A percentile compares a stretch with the other conserved stretches of the same genome.
phyloP scores from a whole-genome alignment of 2,113 vertebrate genomes.

The Elaphurus davidianus region DNA sequence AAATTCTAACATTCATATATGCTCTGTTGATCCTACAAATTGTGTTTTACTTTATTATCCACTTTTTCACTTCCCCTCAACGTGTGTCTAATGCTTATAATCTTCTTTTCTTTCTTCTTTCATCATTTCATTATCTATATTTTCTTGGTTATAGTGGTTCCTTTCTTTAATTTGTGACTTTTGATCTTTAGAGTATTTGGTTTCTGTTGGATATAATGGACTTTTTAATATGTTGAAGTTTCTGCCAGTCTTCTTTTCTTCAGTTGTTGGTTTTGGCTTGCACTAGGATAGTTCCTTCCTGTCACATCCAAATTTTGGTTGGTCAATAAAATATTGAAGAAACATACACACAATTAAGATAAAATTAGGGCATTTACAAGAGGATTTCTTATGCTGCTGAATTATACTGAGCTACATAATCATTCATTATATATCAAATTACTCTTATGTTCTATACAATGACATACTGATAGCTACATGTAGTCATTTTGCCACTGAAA shows the following conservation, averaged over 20 bases:
- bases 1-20: not conserved
- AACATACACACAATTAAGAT: not conserved
- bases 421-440: not conserved
- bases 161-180: not conserved
- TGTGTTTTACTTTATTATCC: not conserved
- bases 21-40: not conserved
- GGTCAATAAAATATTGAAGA: not conserved
- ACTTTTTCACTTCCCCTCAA: not conserved
- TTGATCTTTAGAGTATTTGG: not conserved
- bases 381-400: not conserved
- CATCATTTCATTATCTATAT: not conserved
- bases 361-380: not conserved
- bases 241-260: not conserved
- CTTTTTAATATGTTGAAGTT: not conserved
- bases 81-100: not conserved
- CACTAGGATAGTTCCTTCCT: not conserved
- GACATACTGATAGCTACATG: not conserved
- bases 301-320: not conserved
- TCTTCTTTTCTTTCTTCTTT: not conserved
- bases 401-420: not conserved
- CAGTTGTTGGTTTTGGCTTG: not conserved
- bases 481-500: not conserved
- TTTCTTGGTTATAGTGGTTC: not conserved
- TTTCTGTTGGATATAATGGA: not conserved
- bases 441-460: not conserved